A percentile compares a stretch with the other conserved stretches of the same genome.
phyloP scores from a whole-genome alignment of 2,888 invertebrate genomes.

The Heliothis peltigera region DNA sequence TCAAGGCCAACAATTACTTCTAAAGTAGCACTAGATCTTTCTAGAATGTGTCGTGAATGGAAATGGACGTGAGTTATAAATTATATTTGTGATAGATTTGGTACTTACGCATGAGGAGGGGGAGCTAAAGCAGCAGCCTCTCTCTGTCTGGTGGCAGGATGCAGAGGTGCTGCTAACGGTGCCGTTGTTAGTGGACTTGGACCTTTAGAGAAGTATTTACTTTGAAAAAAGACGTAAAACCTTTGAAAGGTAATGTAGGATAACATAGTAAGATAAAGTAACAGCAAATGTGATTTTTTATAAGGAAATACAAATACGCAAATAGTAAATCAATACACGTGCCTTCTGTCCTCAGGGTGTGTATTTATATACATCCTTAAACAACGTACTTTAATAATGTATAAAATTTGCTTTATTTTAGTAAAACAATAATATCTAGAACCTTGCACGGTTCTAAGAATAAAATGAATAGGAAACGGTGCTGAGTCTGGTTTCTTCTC shows the following conservation, averaged over 20 bases:
- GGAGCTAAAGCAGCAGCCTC: conserved; percentile 86
- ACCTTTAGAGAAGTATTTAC: conserved; percentile 66
- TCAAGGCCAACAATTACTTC: conserved; percentile 41
- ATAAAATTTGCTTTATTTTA: background rate
- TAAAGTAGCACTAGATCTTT: conserved; percentile 58
- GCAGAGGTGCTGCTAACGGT: conserved; percentile 82
- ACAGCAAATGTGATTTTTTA: background rate
- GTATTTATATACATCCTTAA: background rate
- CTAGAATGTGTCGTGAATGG: conserved; percentile 83
- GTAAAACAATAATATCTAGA: background rate
- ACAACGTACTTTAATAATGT: too few relatives aligned
- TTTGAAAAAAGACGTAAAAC: background rate
- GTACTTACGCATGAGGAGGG: conserved; percentile 86
- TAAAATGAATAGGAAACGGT: conserved; percentile 11
- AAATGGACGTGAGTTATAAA: conserved; percentile 77
- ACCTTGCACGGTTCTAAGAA: conserved; percentile 6
- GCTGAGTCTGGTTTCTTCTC: conserved; percentile 3
- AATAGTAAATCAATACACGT: background rate
- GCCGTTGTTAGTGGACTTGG: conserved; percentile 82
- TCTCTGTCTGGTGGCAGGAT: conserved; percentile 83
- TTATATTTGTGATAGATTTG: conserved; percentile 30
- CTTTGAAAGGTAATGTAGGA: too few relatives aligned
- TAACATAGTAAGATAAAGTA: background rate
- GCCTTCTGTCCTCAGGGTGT: background rate
- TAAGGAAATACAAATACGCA: background rate